Evolutionary conservation across 2,113 vertebrate genomes (phyloP).

Genomic region (Gracilinanus agilis): DNA sequence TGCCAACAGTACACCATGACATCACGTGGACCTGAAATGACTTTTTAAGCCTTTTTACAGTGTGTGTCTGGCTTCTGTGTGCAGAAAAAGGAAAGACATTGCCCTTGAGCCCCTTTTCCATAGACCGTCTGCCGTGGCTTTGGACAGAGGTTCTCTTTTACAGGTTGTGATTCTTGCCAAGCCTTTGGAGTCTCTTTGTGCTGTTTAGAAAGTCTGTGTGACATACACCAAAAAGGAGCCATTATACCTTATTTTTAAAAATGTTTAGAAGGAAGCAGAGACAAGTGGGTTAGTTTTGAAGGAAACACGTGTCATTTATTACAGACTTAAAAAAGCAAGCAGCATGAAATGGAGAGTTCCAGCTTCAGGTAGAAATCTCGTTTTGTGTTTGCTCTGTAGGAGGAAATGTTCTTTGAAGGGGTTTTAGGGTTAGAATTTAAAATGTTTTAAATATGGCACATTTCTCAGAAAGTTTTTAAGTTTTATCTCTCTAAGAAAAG

Average conservation of each 20-base stretch:
- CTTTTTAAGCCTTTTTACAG: background rate
- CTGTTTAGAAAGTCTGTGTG: background rate
- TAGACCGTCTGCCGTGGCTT: conserved; percentile 1
- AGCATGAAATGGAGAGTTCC: background rate
- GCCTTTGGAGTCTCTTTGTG: background rate
- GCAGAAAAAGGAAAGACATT: background rate
- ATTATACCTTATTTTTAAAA: too few species aligned
- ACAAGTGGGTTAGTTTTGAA: background rate
- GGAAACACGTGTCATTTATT: too few species aligned
- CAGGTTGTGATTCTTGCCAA: background rate
- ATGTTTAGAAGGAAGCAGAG: background rate
- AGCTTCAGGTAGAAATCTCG: background rate
- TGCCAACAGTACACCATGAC: background rate
- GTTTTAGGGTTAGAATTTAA: background rate
- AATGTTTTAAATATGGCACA: background rate
- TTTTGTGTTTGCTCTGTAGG: background rate
- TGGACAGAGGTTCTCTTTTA: conserved; percentile 5
- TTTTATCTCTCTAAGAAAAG: conserved; percentile 26
- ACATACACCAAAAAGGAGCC: too few species aligned
- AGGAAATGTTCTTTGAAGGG: background rate
- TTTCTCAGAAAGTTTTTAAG: background rate
- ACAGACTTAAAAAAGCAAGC: background rate
- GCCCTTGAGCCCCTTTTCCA: background rate
- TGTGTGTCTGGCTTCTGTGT: background rate
- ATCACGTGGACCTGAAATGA: background rate